phyloP scores from a whole-genome alignment of 2,113 vertebrate species.

The Ovibos moschatus region DNA sequence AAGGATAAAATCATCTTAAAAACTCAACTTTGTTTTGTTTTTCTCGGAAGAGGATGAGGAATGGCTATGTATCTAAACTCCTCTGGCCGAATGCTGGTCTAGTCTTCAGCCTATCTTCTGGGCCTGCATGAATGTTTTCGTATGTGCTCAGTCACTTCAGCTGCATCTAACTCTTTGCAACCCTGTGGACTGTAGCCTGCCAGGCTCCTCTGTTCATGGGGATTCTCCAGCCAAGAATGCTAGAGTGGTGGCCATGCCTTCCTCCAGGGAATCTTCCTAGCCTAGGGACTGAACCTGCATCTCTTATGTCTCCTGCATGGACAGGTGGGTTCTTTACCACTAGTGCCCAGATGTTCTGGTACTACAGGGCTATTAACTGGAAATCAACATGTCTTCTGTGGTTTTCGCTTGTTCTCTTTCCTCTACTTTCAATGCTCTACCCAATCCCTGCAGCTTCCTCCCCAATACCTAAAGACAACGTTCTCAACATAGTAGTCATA shows the following conservation, averaged over 20 bases:
- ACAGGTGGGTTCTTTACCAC: neutral
- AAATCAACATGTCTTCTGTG: neutral
- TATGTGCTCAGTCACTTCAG: neutral
- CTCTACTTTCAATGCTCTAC: neutral
- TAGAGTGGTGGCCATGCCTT: neutral
- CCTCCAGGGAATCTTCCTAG: neutral
- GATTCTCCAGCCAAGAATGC: neutral
- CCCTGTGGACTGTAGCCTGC: neutral
- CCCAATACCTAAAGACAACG: neutral
- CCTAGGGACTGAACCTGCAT: neutral
- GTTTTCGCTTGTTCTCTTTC: neutral
- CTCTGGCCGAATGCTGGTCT: neutral
- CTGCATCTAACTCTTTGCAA: neutral
- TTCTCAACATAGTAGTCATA: neutral
- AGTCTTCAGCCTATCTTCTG: neutral
- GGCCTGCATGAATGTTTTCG: neutral
- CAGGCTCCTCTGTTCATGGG: neutral
- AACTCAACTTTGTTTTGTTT: neutral
- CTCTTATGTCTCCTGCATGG: neutral
- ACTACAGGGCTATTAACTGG: neutral
- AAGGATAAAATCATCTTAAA: neutral
- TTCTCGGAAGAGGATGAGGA: neutral
- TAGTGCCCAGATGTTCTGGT: neutral
- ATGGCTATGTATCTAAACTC: neutral
- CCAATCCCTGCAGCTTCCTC: rapidly evolving